A percentile compares a stretch with the other conserved stretches of the same genome.
These are phyloP conservation scores for Fragum sueziense DNA, from an alignment of 2,888 invertebrate species.

Conservation along the genomic window DNA sequence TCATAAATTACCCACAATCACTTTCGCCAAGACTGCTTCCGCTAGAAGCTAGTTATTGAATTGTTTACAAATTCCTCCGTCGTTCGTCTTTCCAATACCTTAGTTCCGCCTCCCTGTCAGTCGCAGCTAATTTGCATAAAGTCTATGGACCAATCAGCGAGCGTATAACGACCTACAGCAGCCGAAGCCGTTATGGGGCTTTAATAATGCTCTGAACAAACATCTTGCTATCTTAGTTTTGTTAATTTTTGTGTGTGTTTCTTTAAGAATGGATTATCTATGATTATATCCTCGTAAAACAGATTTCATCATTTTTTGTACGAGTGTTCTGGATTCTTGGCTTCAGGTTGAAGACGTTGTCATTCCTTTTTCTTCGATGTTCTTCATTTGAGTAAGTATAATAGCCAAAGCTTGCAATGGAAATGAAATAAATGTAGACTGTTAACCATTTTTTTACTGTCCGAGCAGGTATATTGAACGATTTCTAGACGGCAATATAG, in stretches of 20 bases:
- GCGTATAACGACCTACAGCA: not conserved
- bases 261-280: slow-evolving; percentile 17
- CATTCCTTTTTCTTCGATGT: no score
- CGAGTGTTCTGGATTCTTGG: not conserved
- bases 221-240: slow-evolving; percentile 12
- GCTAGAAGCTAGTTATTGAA: slow-evolving; percentile 15
- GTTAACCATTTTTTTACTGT: no score
- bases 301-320: not conserved
- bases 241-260: slow-evolving; percentile 20
- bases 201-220: slow-evolving; percentile 17
- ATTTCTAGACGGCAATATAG: no score
- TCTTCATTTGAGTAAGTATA: not conserved
- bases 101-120: not conserved
- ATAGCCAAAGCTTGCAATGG: no score
- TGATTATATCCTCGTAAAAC: slow-evolving; percentile 2
- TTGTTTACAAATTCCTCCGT: slow-evolving; percentile 30
- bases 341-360: not conserved
- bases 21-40: slow-evolving; percentile 2
- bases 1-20: slow-evolving; percentile 19
- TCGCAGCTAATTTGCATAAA: slow-evolving; percentile 20
- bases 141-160: not conserved
- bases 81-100: slow-evolving; percentile 4
- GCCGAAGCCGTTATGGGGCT: not conserved
- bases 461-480: no score
- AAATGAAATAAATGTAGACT: no score